A percentile compares a stretch with the other conserved stretches of the same genome.
phyloP scores from a whole-genome alignment of 2,888 invertebrate genomes.

The Dilophus febrilis region DNA sequence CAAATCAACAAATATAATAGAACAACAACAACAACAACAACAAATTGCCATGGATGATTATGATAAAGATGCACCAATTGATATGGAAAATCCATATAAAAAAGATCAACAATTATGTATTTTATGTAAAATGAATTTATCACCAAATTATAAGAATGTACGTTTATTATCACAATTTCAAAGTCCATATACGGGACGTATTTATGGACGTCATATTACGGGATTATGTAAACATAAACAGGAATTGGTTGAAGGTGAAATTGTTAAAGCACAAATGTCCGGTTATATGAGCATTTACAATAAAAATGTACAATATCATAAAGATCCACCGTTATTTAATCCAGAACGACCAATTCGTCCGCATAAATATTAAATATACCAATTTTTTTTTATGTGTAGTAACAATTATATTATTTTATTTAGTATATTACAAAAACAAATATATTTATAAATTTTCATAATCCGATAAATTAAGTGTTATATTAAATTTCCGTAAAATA shows the following conservation, averaged over 20 bases:
- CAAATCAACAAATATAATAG: background rate
- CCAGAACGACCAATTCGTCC: conserved; percentile 66
- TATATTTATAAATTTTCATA: background rate
- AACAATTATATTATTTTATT: background rate
- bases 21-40: background rate
- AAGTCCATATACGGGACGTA: conserved; percentile 82
- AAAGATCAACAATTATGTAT: conserved; percentile 58
- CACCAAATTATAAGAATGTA: conserved; percentile 79
- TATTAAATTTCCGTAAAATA: background rate
- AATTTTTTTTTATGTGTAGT: too few species aligned
- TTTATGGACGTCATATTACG: conserved; percentile 86
- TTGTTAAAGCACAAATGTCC: conserved; percentile 54
- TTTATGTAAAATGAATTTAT: conserved; percentile 65
- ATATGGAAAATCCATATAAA: conserved; percentile 65
- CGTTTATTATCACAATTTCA: conserved; percentile 87
- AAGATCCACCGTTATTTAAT: conserved; percentile 84
- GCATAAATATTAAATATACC: conserved; percentile 57
- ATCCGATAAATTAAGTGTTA: background rate
- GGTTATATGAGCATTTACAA: conserved; percentile 71
- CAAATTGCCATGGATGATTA: too few species aligned
- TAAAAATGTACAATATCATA: conserved; percentile 61
- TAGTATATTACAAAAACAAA: too few species aligned
- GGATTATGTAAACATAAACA: conserved; percentile 80
- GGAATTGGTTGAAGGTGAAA: conserved; percentile 50
- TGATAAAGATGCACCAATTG: conserved; percentile 24